These are phyloP conservation scores for Yoshiicerus persimilis DNA, from an alignment of 1,140 invertebrate species.

Conservation along the genomic window DNA sequence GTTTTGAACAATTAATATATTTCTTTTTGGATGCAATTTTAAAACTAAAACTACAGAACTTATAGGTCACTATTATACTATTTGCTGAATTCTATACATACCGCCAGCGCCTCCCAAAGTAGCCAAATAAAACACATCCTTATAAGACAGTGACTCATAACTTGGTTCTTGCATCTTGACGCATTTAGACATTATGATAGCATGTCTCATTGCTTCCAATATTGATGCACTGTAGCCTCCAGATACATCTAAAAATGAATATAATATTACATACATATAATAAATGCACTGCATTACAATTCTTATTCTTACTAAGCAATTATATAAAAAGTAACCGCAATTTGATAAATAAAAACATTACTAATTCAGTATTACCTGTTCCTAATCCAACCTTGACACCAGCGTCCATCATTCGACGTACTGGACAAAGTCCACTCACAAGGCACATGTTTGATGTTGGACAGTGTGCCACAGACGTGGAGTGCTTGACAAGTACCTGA, in stretches of 20 bases:
- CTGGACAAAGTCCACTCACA: slow-evolving; percentile 80
- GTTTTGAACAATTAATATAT: too few relatives aligned
- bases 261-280: background rate
- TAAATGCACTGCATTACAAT: background rate
- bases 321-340: slow-evolving; percentile 60
- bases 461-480: slow-evolving; percentile 76
- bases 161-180: slow-evolving; percentile 54
- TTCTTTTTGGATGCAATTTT: too few relatives aligned
- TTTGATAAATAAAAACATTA: slow-evolving; percentile 65
- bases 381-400: slow-evolving; percentile 79
- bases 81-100: too few relatives aligned
- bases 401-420: slow-evolving; percentile 63
- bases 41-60: too few relatives aligned
- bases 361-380: slow-evolving; percentile 64
- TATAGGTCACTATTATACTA: too few relatives aligned
- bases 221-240: slow-evolving; percentile 56
- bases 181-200: slow-evolving; percentile 72
- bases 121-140: slow-evolving; percentile 78
- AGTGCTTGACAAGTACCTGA: slow-evolving; percentile 62
- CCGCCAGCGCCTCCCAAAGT: slow-evolving; percentile 81
- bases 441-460: slow-evolving; percentile 81
- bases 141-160: slow-evolving; percentile 66
- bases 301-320: too few relatives aligned
- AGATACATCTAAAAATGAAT: slow-evolving; percentile 35
- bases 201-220: slow-evolving; percentile 70